A percentile compares a stretch with the other conserved stretches of the same genome.
These are phyloP conservation scores for Cyprinodon brontotheroides DNA, from an alignment of 2,113 vertebrate genomes.

Conservation along the genomic window DNA sequence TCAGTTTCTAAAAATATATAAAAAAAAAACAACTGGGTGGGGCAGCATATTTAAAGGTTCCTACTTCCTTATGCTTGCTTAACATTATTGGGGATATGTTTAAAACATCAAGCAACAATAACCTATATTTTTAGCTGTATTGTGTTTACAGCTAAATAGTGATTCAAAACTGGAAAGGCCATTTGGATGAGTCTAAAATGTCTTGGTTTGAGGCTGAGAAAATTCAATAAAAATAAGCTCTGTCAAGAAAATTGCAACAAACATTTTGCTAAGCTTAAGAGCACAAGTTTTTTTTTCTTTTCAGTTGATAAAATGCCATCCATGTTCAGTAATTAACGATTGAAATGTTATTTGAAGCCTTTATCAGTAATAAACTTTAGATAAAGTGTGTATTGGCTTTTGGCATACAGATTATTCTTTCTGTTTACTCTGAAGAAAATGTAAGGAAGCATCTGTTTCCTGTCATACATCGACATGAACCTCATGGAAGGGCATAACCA, in stretches of 20 bases:
- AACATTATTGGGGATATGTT: too few species aligned
- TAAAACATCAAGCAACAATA: too few species aligned
- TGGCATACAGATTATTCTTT: conserved; percentile 30
- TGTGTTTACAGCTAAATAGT: too few species aligned
- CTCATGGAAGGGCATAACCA: conserved; percentile 16
- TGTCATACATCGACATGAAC: conserved; percentile 22
- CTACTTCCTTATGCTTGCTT: too few species aligned
- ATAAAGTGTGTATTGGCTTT: conserved; percentile 35
- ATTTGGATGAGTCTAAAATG: too few species aligned
- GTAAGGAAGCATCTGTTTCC: conserved; percentile 75
- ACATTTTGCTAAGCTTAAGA: conserved; percentile 7
- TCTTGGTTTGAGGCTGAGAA: conserved; percentile 46
- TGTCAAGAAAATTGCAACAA: conserved; percentile 24
- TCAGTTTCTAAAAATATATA: too few species aligned
- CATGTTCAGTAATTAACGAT: conserved; percentile 22
- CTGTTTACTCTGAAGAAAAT: conserved; percentile 33
- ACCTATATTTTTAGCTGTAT: not conserved
- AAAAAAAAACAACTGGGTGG: too few species aligned
- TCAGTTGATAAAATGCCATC: not conserved
- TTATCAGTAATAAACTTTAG: conserved; percentile 32
- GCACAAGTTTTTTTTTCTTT: not conserved
- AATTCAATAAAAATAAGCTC: conserved; percentile 26
- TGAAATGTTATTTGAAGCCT: conserved; percentile 14
- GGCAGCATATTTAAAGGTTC: too few species aligned
- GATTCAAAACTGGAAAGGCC: too few species aligned